Base-by-base conservation (phyloP, 2,888 invertebrate genomes). In the Monopis laevigella region DNA sequence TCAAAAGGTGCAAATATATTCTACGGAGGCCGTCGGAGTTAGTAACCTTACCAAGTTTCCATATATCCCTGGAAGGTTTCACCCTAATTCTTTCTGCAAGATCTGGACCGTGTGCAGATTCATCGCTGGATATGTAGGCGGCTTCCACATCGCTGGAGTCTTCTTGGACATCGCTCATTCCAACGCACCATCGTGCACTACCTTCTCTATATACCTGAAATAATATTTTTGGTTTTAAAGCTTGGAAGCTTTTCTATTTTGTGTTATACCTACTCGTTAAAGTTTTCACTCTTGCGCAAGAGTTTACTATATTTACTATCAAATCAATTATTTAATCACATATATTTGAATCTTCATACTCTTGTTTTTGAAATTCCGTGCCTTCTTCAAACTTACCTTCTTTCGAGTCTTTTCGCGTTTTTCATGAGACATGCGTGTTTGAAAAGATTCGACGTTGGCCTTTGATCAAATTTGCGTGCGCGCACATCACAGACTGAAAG, bases 51-150 rank as follows among this genome's bases (percentile, higher is more conserved):
- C 82, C 82, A 45, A 71, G 53, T 48, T 73, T 73, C 82, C 81
- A 81, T 46, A 81, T 78, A 48, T 81, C 80, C 43, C 62, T 65
- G 11, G 80, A 72, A 21, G 75, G 77, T 45, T 78, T 78, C 40
- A 72, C 65, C 44, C 75, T 55, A 16, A 78, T 48, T 36, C 75
- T 54, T 45, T 74, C 78, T 1, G 65, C 70, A 48, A 84, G 73
- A 45, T 81, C 84, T 3, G 62, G 66, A 1, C 73, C 77, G 27
- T 75, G 73, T 0, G 64, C 74, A 0, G 78, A 78, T 52, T 83
- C 83, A 52, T 85, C 85, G 48, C 84, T 85, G 40, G 84, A 84
- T 44, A 82, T 82, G 52, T 77, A 81, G 2, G 63, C 70, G 0
- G 62, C 70, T 47, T 78, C 80, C 43, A 60, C 26, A 43, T 77